Evolutionary conservation across 2,888 invertebrate genomes (phyloP).

Genomic region (Caenorhabditis zanzibari): DNA sequence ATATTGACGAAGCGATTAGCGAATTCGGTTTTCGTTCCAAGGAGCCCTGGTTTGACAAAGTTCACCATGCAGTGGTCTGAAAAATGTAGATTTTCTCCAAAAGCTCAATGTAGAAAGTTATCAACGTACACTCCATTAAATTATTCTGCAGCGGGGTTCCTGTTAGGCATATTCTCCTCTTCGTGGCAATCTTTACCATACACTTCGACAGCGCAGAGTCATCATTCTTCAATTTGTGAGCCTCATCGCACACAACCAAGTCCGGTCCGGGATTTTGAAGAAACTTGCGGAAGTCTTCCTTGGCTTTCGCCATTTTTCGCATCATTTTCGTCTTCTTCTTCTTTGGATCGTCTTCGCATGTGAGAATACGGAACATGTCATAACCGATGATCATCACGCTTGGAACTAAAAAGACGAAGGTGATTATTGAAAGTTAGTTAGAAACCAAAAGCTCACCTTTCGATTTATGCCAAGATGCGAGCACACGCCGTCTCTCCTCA

Average conservation of each 20-base stretch:
- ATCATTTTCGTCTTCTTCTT: slow-evolving; percentile 68
- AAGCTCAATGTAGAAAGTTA: no score
- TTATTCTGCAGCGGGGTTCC: slow-evolving; percentile 99
- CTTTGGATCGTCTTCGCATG: slow-evolving; percentile 74
- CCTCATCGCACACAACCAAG: slow-evolving; percentile 96
- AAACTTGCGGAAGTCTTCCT: slow-evolving; percentile 76
- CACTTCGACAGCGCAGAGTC: slow-evolving; percentile 92
- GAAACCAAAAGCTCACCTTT: slow-evolving; percentile 45
- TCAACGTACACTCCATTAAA: slow-evolving; percentile 91
- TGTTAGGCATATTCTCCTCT: slow-evolving; percentile 94
- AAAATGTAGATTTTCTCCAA: no score
- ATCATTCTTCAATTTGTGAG: slow-evolving; percentile 96
- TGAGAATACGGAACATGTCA: slow-evolving; percentile 93
- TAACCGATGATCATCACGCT: slow-evolving; percentile 96
- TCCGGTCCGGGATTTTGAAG: slow-evolving; percentile 88
- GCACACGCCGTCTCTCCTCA: slow-evolving; percentile 87
- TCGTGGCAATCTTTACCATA: slow-evolving; percentile 90
- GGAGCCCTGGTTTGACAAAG: slow-evolving; percentile 96
- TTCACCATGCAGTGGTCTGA: slow-evolving; percentile 98
- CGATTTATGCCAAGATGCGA: slow-evolving; percentile 74
- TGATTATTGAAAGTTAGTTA: no score
- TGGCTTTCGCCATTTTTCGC: slow-evolving; percentile 71
- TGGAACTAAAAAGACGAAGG: slow-evolving; percentile 69
- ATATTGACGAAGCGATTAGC: slow-evolving; percentile 95
- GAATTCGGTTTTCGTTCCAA: slow-evolving; percentile 96